A percentile compares a stretch with the other conserved stretches of the same genome.
phyloP scores from a whole-genome alignment of 2,888 invertebrate species.

The Sylvicola cinctus region DNA sequence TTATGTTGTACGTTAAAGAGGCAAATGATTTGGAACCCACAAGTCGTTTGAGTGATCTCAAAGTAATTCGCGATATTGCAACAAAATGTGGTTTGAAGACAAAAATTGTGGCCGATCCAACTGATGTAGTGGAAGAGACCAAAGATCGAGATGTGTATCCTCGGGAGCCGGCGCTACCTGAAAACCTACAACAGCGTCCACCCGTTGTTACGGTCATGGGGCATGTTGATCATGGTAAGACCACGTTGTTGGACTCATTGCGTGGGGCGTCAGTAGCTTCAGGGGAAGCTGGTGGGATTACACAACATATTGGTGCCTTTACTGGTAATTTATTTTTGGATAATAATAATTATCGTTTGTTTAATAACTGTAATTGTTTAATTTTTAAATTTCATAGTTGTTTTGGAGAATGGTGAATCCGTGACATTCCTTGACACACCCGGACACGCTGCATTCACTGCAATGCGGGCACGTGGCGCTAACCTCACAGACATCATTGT shows the following conservation, averaged over 20 bases:
- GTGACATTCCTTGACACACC: constrained; percentile 97
- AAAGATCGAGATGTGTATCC: constrained; percentile 28
- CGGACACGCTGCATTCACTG: constrained; percentile 91
- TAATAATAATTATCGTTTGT: not conserved
- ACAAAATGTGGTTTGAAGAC: constrained; percentile 45
- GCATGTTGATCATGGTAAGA: constrained; percentile 99
- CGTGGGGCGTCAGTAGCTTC: constrained; percentile 71
- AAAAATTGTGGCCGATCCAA: constrained; percentile 31
- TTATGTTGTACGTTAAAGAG: constrained; percentile 41
- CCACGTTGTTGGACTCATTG: constrained; percentile 79
- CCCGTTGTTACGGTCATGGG: constrained; percentile 99
- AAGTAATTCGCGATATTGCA: constrained; percentile 43
- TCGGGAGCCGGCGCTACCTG: constrained; percentile 41
- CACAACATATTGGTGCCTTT: constrained; percentile 98
- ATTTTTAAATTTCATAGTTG: constrained; percentile 28
- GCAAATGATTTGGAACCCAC: constrained; percentile 30
- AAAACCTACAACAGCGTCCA: constrained; percentile 48
- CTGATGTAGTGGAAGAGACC: constrained; percentile 10
- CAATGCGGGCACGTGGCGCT: constrained; percentile 92
- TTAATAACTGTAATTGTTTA: constrained; percentile 2
- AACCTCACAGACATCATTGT: constrained; percentile 83
- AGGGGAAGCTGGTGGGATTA: constrained; percentile 93
- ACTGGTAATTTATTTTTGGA: constrained; percentile 38
- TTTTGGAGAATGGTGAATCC: constrained; percentile 41
- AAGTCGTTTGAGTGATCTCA: constrained; percentile 38